A percentile compares a stretch with the other conserved stretches of the same genome.
These are phyloP conservation scores for Nyctereutes procyonoides DNA, from an alignment of 2,113 vertebrate species.

Conservation along the genomic window DNA sequence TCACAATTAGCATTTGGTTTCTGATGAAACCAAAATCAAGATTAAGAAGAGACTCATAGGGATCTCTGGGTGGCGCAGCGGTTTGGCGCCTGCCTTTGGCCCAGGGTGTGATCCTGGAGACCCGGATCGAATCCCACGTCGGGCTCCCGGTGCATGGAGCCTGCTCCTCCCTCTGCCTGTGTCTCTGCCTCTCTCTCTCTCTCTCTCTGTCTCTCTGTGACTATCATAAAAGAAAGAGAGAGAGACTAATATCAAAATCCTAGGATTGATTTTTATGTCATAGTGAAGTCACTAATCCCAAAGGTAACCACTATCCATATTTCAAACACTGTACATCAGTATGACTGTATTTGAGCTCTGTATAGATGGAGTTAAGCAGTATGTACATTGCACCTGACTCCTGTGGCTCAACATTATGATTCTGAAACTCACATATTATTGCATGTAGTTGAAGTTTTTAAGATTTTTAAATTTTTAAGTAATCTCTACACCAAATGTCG, in stretches of 20 bases:
- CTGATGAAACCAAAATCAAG: neutral
- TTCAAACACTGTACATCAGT: neutral
- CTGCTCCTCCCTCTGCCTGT: too few species aligned
- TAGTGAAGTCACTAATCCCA: neutral
- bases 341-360: neutral
- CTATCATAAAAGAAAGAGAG: too few species aligned
- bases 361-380: neutral
- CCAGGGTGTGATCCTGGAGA: too few species aligned
- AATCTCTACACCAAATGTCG: too few species aligned
- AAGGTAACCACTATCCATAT: neutral
- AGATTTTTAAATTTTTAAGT: too few species aligned
- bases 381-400: neutral
- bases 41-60: neutral
- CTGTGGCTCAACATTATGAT: neutral
- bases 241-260: neutral
- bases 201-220: too few species aligned
- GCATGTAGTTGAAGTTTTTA: neutral
- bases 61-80: too few species aligned
- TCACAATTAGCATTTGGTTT: neutral
- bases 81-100: too few species aligned
- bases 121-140: accelerated
- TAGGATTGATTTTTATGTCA: neutral
- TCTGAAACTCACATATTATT: neutral
- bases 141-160: too few species aligned
- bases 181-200: too few species aligned